These are phyloP conservation scores for Diabrotica undecimpunctata DNA, from an alignment of 1,140 invertebrate species.

Conservation along the genomic window DNA sequence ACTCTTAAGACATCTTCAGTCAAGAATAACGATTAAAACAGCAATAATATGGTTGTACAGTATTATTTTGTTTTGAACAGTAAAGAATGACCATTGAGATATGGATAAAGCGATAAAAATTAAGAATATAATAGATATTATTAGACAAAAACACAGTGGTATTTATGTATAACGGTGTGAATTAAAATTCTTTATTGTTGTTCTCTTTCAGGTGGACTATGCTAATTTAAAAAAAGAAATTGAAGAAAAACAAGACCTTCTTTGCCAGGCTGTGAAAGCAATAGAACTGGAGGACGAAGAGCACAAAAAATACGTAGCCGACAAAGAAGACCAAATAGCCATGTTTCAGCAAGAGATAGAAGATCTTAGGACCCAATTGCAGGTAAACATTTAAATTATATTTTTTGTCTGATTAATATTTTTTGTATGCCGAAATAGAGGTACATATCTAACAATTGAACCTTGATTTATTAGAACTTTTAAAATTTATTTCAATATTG, in stretches of 20 bases:
- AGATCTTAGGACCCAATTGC: constrained; percentile 39
- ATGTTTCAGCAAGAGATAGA: constrained; percentile 42
- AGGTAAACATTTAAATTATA: constrained; percentile 22
- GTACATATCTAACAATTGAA: neutral
- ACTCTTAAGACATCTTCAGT: too few relatives aligned
- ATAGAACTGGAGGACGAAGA: constrained; percentile 58
- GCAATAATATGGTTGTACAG: too few relatives aligned
- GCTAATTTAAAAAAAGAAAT: constrained; percentile 76
- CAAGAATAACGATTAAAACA: too few relatives aligned
- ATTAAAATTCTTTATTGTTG: too few relatives aligned
- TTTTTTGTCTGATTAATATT: neutral
- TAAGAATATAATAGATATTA: too few relatives aligned
- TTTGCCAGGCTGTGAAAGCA: constrained; percentile 77
- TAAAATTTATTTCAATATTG: neutral
- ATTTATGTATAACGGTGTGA: too few relatives aligned
- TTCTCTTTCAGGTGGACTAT: constrained; percentile 62
- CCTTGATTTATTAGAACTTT: neutral
- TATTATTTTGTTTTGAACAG: too few relatives aligned
- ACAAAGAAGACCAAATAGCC: constrained; percentile 41
- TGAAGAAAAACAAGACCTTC: constrained; percentile 74
- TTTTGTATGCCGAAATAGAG: neutral
- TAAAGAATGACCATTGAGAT: too few relatives aligned
- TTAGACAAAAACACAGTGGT: too few relatives aligned
- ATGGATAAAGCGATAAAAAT: too few relatives aligned
- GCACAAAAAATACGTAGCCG: constrained; percentile 37